phyloP scores from a whole-genome alignment of 2,797 vertebrate species.

The Sebastes alutus region DNA sequence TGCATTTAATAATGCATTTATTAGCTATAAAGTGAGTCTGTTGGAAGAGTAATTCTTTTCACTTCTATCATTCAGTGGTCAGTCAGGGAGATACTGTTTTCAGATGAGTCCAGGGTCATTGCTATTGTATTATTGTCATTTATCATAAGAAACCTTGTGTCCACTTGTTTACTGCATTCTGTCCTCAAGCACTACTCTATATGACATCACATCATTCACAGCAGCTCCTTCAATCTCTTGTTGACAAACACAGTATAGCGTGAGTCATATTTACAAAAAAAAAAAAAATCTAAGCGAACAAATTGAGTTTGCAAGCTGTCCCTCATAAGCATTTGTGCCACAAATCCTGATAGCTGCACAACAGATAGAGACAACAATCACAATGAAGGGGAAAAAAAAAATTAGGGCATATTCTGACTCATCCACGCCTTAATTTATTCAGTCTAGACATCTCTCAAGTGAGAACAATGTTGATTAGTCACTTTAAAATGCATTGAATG shows the following conservation, averaged over 20 bases:
- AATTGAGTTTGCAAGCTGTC: not conserved
- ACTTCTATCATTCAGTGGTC: not conserved
- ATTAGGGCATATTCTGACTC: not conserved
- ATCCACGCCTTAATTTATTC: not conserved
- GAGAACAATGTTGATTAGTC: not conserved
- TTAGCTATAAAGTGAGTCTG: not conserved
- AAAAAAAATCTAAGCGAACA: not conserved
- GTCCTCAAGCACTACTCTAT: not conserved
- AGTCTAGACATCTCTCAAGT: not conserved
- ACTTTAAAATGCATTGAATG: not conserved
- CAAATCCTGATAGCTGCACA: not conserved
- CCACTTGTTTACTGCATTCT: not conserved
- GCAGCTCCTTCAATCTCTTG: conserved; percentile 1
- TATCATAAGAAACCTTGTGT: conserved; percentile 27
- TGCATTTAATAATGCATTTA: not conserved
- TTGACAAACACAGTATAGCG: not conserved
- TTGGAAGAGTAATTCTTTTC: not conserved
- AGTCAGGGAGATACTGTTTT: not conserved
- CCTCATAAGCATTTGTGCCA: not conserved
- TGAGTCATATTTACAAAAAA: not conserved
- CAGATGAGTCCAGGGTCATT: conserved; percentile 4
- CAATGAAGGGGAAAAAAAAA: not conserved
- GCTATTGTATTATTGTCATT: conserved; percentile 17
- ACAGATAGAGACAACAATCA: not conserved
- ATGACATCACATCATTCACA: conserved; percentile 22